Base-by-base conservation (phyloP, 2,888 invertebrate genomes). In the Dilophus febrilis region DNA sequence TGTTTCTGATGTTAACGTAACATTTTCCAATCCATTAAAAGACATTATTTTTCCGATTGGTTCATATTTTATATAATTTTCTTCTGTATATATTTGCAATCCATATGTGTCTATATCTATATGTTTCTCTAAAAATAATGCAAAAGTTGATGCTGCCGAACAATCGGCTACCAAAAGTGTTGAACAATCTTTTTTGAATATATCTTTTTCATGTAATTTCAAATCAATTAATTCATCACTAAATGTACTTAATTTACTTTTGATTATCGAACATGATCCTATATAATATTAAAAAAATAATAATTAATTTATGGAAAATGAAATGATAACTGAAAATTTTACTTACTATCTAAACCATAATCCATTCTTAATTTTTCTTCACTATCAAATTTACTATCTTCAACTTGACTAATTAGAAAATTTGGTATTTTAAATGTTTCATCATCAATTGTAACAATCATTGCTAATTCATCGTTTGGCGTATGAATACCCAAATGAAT, bases 111-210 rank as follows among this genome's bases (percentile, higher is more conserved):
- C 8, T 4, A 8, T 8, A 22, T 22, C 22, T 4, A 8, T n/a
- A n/a, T n/a, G 8, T 22, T 22, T 22, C 4, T 53, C 51, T 3
- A 62, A 45, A 41, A 61, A 61, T 3, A 62, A 51, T n/a, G 61
- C 61, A 51, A 62, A 54, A 45, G 55, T 53, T 2, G 61, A 58
- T 41, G 50, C 37, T 1, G 50, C 48, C 3, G 62, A 59, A 41
- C 62, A 63, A 43, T 63, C 62, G 2, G 60, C 62, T 3, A 55
- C 57, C 39, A 62, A 46, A 17, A 49, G 40, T 13, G 39, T 40
- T 22, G 39, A 44, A 38, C 48, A 48, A 12, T 41, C 31, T 37
- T 32, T 7, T 12, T 42, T 41, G 7, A 31, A 27, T 12, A 41
- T 38, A 26, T 40, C 56, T 53, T 12, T 59, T 59, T 61, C 60